Percentiles rank a stretch among this genome's conserved stretches.
phyloP scores from a whole-genome alignment of 1,140 invertebrate species.

The Drosophila sp. region DNA sequence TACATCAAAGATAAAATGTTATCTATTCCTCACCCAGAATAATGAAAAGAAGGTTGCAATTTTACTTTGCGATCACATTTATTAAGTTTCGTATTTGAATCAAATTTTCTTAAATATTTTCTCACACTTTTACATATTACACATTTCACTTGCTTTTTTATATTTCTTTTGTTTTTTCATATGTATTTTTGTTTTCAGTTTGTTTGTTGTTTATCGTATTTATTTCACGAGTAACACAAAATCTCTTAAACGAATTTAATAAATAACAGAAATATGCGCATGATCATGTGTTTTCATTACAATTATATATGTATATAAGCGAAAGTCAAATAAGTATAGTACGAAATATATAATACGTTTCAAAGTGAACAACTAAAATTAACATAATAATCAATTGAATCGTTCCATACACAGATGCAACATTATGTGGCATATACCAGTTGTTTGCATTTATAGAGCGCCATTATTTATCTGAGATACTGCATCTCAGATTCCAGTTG shows the following conservation, averaged over 20 bases:
- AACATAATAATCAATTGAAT: slow-evolving; percentile 62
- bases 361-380: slow-evolving; percentile 69
- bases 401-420: slow-evolving; percentile 46
- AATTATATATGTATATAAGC: slow-evolving; percentile 50
- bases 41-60: background rate
- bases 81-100: slow-evolving; percentile 84
- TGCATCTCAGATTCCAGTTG: slow-evolving; percentile 6
- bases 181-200: slow-evolving; percentile 3
- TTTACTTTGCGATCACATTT: slow-evolving; percentile 81
- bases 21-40: too few relatives aligned
- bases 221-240: slow-evolving; percentile 73
- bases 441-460: slow-evolving; percentile 13
- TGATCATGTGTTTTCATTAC: slow-evolving; percentile 65
- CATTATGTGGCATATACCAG: slow-evolving; percentile 25
- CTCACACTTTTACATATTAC: slow-evolving; percentile 81
- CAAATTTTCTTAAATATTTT: slow-evolving; percentile 79
- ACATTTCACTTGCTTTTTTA: slow-evolving; percentile 69
- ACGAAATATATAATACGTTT: slow-evolving; percentile 75
- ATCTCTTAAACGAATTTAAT: slow-evolving; percentile 81
- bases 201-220: slow-evolving; percentile 58
- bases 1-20: too few relatives aligned
- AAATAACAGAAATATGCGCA: slow-evolving; percentile 80
- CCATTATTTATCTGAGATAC: slow-evolving; percentile 12
- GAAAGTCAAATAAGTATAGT: slow-evolving; percentile 72
- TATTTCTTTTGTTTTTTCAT: slow-evolving; percentile 37